Base-by-base conservation (phyloP, 2,888 invertebrate genomes). In the Microchrysa polita region DNA sequence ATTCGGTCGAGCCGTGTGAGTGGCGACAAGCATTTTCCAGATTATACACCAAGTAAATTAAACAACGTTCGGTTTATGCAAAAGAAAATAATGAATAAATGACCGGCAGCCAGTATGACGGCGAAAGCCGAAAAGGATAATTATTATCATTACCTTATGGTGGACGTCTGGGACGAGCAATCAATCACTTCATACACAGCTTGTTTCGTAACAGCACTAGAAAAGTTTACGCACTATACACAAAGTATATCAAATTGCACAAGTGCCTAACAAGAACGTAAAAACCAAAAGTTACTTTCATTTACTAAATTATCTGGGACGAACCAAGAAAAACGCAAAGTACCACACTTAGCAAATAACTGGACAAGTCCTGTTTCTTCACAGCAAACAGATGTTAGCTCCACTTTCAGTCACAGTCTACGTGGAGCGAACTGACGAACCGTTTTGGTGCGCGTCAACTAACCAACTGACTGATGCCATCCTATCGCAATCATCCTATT, bases 391-490 rank as follows among this genome's bases (percentile, higher is more conserved):
- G 65, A 69, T 69, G 69, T 69, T 57, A 23, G 18, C 55, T 55
- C 69, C 55, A 69, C 69, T 40, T 55, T 69, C 40, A 14, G 55
- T 18, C 40, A 60, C 60, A 44, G 48, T 9, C n/a, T 72, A 27
- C 67, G 20, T 60, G 60, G 27, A 72, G 55, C 48, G 22, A 48
- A 48, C 59, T 44, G 72, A 81, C 80, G 82, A 82, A 84, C 84
- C 83, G 83, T 81, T 82, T 82, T 81, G 79, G 83, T 80, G 81
- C 83, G 82, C 83, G 82, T 82, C 83, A 83, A 83, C 81, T 80
- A 82, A 80, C 81, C 81, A 82, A 84, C 84, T 84, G 83, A 84
- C 79, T 65, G 76, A 75, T 77, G 73, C 57, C 74, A 77, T 74
- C 77, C 77, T 76, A 71, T 77, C 73, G 77, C 75, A 76, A 77